A percentile compares a stretch with the other conserved stretches of the same genome.
These are phyloP conservation scores for Heliconius aoede DNA, from an alignment of 2,888 invertebrate genomes.

Conservation along the genomic window DNA sequence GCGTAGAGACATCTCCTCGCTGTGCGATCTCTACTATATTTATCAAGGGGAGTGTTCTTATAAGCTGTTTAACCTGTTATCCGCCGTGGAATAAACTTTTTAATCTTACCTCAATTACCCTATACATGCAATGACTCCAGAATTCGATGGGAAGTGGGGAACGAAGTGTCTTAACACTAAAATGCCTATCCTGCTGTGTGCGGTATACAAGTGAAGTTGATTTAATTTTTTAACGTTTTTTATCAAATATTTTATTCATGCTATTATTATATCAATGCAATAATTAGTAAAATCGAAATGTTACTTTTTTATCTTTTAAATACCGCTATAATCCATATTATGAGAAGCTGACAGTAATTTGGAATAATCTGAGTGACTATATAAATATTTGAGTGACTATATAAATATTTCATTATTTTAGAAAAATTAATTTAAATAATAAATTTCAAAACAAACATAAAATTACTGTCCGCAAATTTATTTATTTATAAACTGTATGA, in stretches of 20 bases:
- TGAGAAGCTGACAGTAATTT: slow-evolving; percentile 54
- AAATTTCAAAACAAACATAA: not conserved
- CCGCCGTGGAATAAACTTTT: no score
- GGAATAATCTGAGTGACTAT: slow-evolving; percentile 50
- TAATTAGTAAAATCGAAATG: slow-evolving; percentile 8
- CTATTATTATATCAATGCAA: not conserved
- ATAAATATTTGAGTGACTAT: slow-evolving; percentile 46
- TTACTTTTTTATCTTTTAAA: slow-evolving; percentile 49
- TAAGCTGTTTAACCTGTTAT: no score
- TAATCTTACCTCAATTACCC: no score
- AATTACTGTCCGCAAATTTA: not conserved
- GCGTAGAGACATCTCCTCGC: no score
- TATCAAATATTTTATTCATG: not conserved
- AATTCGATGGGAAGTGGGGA: no score
- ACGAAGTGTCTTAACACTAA: no score
- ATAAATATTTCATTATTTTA: not conserved
- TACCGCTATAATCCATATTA: slow-evolving; percentile 48
- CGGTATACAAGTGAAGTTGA: no score
- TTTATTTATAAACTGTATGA: slow-evolving; percentile 9
- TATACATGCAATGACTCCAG: no score
- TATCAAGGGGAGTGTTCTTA: no score
- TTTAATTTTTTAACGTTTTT: no score
- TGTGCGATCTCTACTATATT: no score
- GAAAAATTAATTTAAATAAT: not conserved
- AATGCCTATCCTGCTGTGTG: no score